Evolutionary conservation across 2,797 vertebrate species (phyloP).

Genomic region (Molossus molossus): DNA sequence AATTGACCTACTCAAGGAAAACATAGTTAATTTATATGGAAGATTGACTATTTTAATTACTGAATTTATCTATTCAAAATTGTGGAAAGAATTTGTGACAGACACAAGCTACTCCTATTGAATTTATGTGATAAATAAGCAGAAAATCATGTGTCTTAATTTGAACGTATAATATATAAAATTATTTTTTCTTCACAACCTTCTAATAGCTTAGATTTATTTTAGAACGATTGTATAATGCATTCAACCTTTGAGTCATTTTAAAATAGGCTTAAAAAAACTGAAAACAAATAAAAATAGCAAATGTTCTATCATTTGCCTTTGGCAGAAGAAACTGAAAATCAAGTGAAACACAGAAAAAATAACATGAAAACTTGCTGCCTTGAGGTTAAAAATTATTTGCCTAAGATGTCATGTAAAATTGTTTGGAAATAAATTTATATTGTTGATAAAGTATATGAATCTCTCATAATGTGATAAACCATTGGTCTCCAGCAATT

Average conservation of each 20-base stretch:
- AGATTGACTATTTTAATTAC: background rate
- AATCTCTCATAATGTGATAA: constrained; percentile 48
- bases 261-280: constrained; percentile 65
- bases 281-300: constrained; percentile 62
- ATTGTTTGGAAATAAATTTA: constrained; percentile 26
- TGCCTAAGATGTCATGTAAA: constrained; percentile 44
- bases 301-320: constrained; percentile 23
- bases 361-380: constrained; percentile 50
- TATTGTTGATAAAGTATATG: background rate
- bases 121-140: background rate
- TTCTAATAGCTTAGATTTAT: constrained; percentile 10
- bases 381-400: constrained; percentile 50
- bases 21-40: background rate
- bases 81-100: background rate
- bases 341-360: constrained; percentile 61
- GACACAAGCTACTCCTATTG: background rate
- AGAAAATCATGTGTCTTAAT: background rate
- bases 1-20: background rate
- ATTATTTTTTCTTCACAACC: constrained; percentile 9
- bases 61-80: background rate
- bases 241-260: constrained; percentile 35
- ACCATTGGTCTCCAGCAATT: background rate
- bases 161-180: background rate
- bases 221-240: constrained; percentile 1
- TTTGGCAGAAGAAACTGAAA: constrained; percentile 58